Evolutionary conservation across 2,888 invertebrate species (phyloP).

Genomic region (Melinaea marsaeus): DNA sequence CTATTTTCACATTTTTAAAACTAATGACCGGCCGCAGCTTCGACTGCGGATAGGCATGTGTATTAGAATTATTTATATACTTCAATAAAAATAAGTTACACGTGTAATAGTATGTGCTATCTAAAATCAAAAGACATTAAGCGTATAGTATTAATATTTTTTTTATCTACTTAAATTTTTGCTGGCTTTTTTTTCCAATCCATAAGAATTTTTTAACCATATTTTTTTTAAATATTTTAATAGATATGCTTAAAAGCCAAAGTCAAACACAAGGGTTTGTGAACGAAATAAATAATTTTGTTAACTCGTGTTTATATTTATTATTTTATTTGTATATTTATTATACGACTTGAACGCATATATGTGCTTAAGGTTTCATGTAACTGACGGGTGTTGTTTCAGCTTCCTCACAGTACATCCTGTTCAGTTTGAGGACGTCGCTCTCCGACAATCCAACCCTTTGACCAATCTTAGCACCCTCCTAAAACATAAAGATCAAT

Average conservation of each 20-base stretch:
- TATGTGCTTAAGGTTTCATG: slow-evolving; percentile 14
- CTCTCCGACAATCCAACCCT: slow-evolving; percentile 61
- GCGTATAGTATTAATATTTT: too few relatives aligned
- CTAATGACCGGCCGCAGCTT: background rate
- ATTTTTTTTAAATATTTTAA: too few relatives aligned
- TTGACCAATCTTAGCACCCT: slow-evolving; percentile 59
- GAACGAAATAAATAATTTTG: background rate
- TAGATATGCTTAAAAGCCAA: too few relatives aligned
- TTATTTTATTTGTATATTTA: slow-evolving; percentile 1
- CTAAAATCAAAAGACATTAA: too few relatives aligned
- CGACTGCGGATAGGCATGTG: background rate
- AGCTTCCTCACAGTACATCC: slow-evolving; percentile 60
- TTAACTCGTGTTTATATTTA: background rate
- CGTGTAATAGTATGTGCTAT: too few relatives aligned
- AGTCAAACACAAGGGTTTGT: too few relatives aligned
- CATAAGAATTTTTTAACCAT: too few relatives aligned
- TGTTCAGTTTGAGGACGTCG: slow-evolving; percentile 60
- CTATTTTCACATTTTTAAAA: slow-evolving; percentile 1
- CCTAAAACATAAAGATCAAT: slow-evolving; percentile 43
- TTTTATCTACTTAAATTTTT: too few relatives aligned
- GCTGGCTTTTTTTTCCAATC: too few relatives aligned
- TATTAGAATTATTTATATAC: too few relatives aligned
- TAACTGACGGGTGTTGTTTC: slow-evolving; percentile 31
- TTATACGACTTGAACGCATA: slow-evolving; percentile 2
- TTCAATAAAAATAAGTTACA: too few relatives aligned